Evolutionary conservation across 1,140 invertebrate genomes (phyloP), one percentile per base, ranked within the genome.

Genomic region (Dreissena rostriformis): DNA sequence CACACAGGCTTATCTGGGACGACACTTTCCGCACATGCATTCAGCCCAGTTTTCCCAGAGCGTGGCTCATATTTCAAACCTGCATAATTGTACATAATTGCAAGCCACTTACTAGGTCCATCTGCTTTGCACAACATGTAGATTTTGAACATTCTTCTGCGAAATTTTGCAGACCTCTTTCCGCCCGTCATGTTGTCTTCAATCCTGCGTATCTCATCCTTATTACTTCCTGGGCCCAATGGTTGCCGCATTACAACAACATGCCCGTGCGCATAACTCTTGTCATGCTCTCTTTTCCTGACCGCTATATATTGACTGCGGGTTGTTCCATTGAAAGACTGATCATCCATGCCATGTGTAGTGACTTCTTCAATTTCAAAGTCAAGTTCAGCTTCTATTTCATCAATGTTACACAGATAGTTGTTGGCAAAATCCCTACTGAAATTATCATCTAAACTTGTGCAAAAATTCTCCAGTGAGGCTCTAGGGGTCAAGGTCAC

Each of bases 351-450:
- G n/a, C 67, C 75, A 11, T 17, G 26, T 17, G 52, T 17, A 12
- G 52, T 52, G 22, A 77, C 7, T 39, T 77, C 75, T 22, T 66
- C 75, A 12, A 63, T 51, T 52, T 67, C 51, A 15, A 29, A 61
- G 10, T 66, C 63, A 10, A 77, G 57, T 28, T 77, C 75, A 24
- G 75, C 75, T 65, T 66, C 75, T 6, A 77, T 77, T 8, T n/a
- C 61, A 77, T 61, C 49, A 12, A 77, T 28, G 65, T 67, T 67
- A 67, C 67, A 49, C 51, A 19, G 24, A 28, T 22, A 51, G 39
- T 39, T 39, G 19, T 53, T 65, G 39, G 29, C 7, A 61, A 4
- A 14, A 8, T 65, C 24, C 0, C 51, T 14, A 39, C 28, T 19
- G 4, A 22, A 39, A 66, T 39, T 26, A 2, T 76, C n/a, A 14